A percentile compares a stretch with the other conserved stretches of the same genome.
These are phyloP conservation scores for Cebus imitator DNA, from an alignment of 2,113 vertebrate genomes.

Conservation along the genomic window DNA sequence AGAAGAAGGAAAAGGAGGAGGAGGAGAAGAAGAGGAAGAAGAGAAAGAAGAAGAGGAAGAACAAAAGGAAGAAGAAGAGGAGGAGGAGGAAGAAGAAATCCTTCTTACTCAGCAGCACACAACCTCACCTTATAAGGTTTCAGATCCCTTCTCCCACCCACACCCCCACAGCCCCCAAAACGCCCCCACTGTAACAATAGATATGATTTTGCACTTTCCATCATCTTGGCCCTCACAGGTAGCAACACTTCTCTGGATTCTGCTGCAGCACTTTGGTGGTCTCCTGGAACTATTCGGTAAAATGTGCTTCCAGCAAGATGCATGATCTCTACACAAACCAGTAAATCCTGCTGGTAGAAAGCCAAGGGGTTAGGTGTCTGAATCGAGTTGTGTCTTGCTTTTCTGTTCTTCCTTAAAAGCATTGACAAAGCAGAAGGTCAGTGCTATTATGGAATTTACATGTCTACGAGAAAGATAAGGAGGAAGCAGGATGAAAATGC, in stretches of 20 bases:
- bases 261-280: neutral
- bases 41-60: no score
- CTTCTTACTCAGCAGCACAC: neutral
- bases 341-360: neutral
- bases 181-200: accelerated
- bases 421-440: neutral
- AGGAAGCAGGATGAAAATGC: neutral
- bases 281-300: neutral
- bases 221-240: neutral
- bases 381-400: neutral
- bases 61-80: no score
- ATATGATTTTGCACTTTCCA: no score
- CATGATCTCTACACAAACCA: accelerated
- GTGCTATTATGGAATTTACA: neutral
- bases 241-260: neutral
- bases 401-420: neutral
- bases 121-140: neutral
- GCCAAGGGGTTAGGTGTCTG: neutral
- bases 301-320: neutral
- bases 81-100: neutral
- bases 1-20: no score
- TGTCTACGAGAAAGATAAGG: constrained; percentile 18
- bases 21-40: no score
- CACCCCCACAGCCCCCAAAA: no score
- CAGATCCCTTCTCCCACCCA: neutral